A percentile compares a stretch with the other conserved stretches of the same genome.
Evolutionary conservation across 92 coral and sea anemone genomes (phyloP).

Genomic region (Epizoanthus fatuus): DNA sequence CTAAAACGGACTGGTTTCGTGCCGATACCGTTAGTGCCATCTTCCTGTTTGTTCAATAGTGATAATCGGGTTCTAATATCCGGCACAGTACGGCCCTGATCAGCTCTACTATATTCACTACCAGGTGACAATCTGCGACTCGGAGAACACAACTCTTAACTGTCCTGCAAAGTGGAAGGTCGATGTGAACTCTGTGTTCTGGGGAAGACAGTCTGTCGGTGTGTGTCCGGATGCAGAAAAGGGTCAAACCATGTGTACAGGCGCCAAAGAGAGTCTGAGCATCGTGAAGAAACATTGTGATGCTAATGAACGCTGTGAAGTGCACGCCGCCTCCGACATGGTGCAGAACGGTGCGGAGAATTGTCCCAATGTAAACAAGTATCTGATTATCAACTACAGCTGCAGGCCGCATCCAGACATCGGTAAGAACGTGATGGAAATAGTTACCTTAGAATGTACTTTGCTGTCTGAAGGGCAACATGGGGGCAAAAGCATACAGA

Average conservation of each 20-base stretch:
- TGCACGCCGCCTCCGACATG: constrained; percentile 83
- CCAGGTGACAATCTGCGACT: constrained; percentile 87
- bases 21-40: no score
- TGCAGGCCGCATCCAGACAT: constrained; percentile 93
- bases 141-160: constrained; percentile 90
- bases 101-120: not conserved
- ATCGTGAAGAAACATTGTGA: constrained; percentile 97
- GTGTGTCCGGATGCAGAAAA: constrained; percentile 96
- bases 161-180: constrained; percentile 99
- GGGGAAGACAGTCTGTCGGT: constrained; percentile 95
- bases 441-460: not conserved
- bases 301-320: constrained; percentile 84
- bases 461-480: no score
- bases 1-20: no score
- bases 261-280: constrained; percentile 97
- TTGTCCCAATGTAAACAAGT: constrained; percentile 97
- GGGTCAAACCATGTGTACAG: constrained; percentile 99
- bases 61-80: no score
- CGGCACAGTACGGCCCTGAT: not conserved
- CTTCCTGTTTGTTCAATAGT: no score
- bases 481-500: no score
- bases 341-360: constrained; percentile 99
- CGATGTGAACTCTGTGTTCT: constrained; percentile 96
- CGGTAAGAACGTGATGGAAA: constrained; percentile 60
- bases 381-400: constrained; percentile 95